These are phyloP conservation scores for Rousettus madagascariensis DNA, from an alignment of 2,797 vertebrate genomes.

Conservation along the genomic window DNA sequence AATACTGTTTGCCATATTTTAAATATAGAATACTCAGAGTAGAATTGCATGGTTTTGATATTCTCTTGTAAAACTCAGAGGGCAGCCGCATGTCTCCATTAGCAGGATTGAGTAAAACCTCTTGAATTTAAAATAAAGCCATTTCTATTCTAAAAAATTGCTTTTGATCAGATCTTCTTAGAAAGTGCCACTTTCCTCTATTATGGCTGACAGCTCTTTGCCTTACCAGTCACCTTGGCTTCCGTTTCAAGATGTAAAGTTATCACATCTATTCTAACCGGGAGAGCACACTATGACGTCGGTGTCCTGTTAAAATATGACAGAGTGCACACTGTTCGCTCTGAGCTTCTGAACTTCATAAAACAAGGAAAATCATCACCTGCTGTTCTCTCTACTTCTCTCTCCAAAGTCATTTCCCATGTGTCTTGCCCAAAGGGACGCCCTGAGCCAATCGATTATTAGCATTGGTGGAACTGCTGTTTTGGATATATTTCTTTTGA, in stretches of 20 bases:
- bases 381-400: neutral
- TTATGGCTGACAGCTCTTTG: neutral
- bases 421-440: neutral
- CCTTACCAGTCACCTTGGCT: neutral
- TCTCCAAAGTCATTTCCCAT: neutral
- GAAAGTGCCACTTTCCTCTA: neutral
- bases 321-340: neutral
- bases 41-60: neutral
- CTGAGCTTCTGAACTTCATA: neutral
- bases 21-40: neutral
- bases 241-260: neutral
- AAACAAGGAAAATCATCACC: neutral
- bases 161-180: neutral
- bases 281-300: neutral
- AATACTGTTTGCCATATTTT: neutral
- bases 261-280: neutral
- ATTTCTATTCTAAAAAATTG: neutral
- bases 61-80: neutral
- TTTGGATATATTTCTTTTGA: neutral
- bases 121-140: constrained; percentile 18
- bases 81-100: neutral
- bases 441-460: neutral
- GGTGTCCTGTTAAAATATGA: neutral
- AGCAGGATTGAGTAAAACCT: neutral
- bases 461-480: neutral